Conservation (phyloP, 2,888 invertebrate genomes). For the Tenthredo notha region DNA sequence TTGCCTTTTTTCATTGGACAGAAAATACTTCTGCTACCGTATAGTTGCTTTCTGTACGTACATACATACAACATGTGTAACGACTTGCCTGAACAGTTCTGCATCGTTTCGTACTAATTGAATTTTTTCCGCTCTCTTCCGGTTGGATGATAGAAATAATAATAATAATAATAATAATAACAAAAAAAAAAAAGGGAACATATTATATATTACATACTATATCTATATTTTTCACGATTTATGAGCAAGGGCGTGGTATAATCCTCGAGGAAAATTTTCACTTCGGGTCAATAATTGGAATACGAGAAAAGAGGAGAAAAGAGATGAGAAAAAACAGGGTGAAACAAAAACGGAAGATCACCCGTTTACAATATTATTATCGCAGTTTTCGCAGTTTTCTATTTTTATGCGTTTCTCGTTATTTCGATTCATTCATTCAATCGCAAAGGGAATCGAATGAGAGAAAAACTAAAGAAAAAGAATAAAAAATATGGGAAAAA, state of each 20-base stretch:
- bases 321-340: neutral
- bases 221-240: conserved; percentile 5
- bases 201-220: neutral
- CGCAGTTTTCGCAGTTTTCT: neutral
- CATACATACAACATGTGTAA: conserved; percentile 3
- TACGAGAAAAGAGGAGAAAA: neutral
- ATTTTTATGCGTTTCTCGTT: neutral
- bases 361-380: neutral
- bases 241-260: neutral
- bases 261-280: conserved; percentile 15
- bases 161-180: neutral
- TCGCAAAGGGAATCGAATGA: neutral
- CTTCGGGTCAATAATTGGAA: conserved; percentile 2
- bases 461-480: neutral
- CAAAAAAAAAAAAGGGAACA: neutral
- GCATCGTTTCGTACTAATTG: conserved; percentile 29
- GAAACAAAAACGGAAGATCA: neutral
- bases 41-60: neutral
- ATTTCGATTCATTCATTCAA: conserved; percentile 5
- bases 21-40: conserved; percentile 6
- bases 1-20: neutral
- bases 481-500: conserved; percentile 11
- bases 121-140: conserved; percentile 11
- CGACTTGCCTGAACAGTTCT: neutral
- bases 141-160: neutral